Evolutionary conservation across 2,888 invertebrate species (phyloP).

Genomic region (Apotomis capreana): DNA sequence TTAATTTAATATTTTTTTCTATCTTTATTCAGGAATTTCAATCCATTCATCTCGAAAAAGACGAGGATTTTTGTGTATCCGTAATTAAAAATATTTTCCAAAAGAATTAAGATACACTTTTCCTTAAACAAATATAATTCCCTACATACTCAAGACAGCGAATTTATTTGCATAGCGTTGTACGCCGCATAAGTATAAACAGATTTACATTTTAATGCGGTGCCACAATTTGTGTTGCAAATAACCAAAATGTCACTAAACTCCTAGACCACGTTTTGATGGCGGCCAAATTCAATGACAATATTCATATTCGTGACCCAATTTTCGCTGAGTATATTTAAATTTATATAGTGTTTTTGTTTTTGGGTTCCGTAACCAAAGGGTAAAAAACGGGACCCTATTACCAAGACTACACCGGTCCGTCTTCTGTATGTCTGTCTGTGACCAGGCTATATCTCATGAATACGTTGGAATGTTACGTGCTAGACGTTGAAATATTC

Average conservation of each 20-base stretch:
- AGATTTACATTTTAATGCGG: slow-evolving; percentile 38
- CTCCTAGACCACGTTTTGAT: slow-evolving; percentile 22
- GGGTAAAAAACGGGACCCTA: too few relatives aligned
- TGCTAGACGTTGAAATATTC: too few relatives aligned
- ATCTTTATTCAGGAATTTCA: too few relatives aligned
- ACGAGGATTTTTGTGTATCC: too few relatives aligned
- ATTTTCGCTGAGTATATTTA: slow-evolving; percentile 2
- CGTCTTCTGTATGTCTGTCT: too few relatives aligned
- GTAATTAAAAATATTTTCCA: too few relatives aligned
- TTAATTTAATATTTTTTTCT: too few relatives aligned
- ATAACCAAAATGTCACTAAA: slow-evolving; percentile 35
- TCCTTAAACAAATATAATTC: background rate
- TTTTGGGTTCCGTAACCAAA: too few relatives aligned
- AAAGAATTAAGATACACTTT: background rate
- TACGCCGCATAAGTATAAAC: slow-evolving; percentile 39
- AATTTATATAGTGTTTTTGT: background rate
- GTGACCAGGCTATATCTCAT: too few relatives aligned
- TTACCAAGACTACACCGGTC: too few relatives aligned
- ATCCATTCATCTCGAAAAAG: too few relatives aligned
- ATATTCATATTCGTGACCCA: slow-evolving; percentile 18
- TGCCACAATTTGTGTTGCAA: slow-evolving; percentile 39
- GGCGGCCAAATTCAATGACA: slow-evolving; percentile 26
- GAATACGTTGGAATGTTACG: too few relatives aligned
- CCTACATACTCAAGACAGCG: slow-evolving; percentile 7
- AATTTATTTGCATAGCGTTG: slow-evolving; percentile 33